Conservation (phyloP, 2,113 vertebrate genomes). For the Galbula dea region DNA sequence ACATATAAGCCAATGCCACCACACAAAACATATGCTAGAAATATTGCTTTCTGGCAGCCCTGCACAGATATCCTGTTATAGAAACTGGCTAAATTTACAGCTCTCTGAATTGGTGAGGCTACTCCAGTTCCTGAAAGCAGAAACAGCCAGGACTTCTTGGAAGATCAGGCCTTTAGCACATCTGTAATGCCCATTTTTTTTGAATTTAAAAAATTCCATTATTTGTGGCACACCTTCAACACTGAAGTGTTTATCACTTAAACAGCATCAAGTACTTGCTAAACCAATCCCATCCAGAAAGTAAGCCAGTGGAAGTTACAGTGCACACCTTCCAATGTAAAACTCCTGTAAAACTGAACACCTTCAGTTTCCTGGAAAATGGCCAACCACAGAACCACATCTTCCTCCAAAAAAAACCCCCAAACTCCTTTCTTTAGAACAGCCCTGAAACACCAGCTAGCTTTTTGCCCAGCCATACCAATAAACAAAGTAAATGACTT, state of each 20-base stretch:
- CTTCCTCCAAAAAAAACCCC: too few relatives aligned
- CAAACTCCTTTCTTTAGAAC: neutral
- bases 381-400: neutral
- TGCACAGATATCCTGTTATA: neutral
- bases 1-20: neutral
- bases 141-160: neutral
- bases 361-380: neutral
- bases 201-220: neutral
- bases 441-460: neutral
- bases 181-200: neutral
- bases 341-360: neutral
- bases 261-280: neutral
- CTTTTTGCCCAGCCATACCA: neutral
- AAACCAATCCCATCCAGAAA: neutral
- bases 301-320: neutral
- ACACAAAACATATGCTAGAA: neutral
- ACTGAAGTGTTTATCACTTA: neutral
- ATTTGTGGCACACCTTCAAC: neutral
- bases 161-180: neutral
- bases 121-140: neutral
- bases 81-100: neutral
- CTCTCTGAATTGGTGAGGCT: neutral
- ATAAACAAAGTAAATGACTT: neutral
- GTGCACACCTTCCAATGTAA: neutral
- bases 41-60: neutral